phyloP scores from a whole-genome alignment of 2,797 vertebrate genomes.

The Glossophaga mutica region DNA sequence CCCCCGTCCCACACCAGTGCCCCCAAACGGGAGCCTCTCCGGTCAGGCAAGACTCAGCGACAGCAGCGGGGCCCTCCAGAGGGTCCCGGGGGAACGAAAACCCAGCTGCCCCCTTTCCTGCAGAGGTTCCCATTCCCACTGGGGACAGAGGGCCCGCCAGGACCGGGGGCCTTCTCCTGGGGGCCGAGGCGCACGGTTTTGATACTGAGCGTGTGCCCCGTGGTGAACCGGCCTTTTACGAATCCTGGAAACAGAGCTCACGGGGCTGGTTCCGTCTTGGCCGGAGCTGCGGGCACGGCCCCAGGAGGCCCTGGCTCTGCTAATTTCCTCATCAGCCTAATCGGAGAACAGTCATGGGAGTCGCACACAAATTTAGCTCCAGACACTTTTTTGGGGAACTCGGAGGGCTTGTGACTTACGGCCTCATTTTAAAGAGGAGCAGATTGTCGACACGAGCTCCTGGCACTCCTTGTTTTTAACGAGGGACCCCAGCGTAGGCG shows the following conservation, averaged over 20 bases:
- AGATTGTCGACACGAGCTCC: constrained; percentile 43
- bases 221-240: constrained; percentile 32
- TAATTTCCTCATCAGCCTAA: constrained; percentile 60
- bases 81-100: background rate
- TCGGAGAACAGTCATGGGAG: constrained; percentile 53
- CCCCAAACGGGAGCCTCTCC: background rate
- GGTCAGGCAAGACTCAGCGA: background rate
- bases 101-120: background rate
- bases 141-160: background rate
- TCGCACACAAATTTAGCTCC: constrained; percentile 55
- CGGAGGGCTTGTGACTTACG: constrained; percentile 45
- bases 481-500: background rate
- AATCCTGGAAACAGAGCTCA: constrained; percentile 37
- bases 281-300: constrained; percentile 15
- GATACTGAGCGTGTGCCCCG: constrained; percentile 31
- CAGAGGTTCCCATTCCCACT: background rate
- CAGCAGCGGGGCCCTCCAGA: background rate
- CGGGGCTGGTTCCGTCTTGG: constrained; percentile 40
- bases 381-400: constrained; percentile 64
- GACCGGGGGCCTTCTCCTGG: background rate
- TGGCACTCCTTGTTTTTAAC: background rate
- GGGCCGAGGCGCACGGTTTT: background rate
- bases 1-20: background rate
- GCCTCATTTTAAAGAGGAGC: constrained; percentile 62
- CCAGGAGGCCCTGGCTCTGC: constrained; percentile 41